These are phyloP conservation scores for Microplitis deprimator DNA, from an alignment of 2,888 invertebrate genomes.

Conservation along the genomic window DNA sequence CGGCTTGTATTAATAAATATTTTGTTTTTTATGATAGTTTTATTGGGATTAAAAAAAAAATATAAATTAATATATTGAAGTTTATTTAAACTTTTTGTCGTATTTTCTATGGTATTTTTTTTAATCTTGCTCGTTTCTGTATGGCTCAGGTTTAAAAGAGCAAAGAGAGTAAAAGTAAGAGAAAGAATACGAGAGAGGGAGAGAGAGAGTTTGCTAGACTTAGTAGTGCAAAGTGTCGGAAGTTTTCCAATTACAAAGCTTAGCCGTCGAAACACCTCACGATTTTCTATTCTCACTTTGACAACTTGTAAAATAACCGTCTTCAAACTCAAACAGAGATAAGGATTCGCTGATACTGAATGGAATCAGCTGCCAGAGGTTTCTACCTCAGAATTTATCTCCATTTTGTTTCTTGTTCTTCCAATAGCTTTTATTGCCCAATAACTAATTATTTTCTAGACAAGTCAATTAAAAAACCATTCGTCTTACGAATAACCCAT, in stretches of 20 bases:
- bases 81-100: background rate
- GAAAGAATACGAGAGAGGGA: background rate
- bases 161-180: background rate
- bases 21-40: background rate
- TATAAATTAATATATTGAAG: too few species aligned
- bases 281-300: constrained; percentile 14
- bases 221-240: constrained; percentile 38
- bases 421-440: background rate
- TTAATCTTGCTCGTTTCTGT: background rate
- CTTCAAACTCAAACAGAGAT: constrained; percentile 3
- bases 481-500: background rate
- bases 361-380: background rate
- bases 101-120: background rate
- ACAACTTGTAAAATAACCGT: background rate
- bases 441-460: background rate
- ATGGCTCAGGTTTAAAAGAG: background rate
- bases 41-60: too few species aligned
- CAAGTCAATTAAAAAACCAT: background rate
- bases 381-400: background rate
- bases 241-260: constrained; percentile 57
- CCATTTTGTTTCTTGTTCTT: background rate
- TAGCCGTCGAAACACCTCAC: constrained; percentile 15
- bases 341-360: background rate
- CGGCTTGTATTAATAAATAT: background rate
- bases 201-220: constrained; percentile 25